These are phyloP conservation scores for Hemicordylus capensis DNA, from an alignment of 2,113 vertebrate species.

Conservation along the genomic window DNA sequence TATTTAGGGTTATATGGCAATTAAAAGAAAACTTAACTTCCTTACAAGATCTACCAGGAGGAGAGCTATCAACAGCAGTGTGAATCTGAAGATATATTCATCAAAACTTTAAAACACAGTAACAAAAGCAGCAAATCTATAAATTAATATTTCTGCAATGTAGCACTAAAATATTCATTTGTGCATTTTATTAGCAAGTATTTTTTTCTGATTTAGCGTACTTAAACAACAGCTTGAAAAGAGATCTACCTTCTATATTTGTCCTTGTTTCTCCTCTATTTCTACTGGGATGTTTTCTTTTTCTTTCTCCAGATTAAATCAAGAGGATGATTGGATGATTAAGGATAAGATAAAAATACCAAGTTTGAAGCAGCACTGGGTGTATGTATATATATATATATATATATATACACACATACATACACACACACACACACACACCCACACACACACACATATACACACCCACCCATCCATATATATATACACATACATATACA, in stretches of 20 bases:
- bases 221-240: slow-evolving; percentile 64
- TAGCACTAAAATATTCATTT: slow-evolving; percentile 67
- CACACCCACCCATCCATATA: too few relatives aligned
- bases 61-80: slow-evolving; percentile 75
- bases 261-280: slow-evolving; percentile 24
- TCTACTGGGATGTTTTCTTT: slow-evolving; percentile 43
- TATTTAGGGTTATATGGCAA: slow-evolving; percentile 52
- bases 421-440: too few relatives aligned
- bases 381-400: slow-evolving; percentile 1
- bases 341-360: slow-evolving; percentile 47
- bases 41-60: slow-evolving; percentile 62
- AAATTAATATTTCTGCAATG: slow-evolving; percentile 68
- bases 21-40: slow-evolving; percentile 75
- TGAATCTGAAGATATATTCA: slow-evolving; percentile 72
- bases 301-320: slow-evolving; percentile 49
- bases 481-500: not conserved
- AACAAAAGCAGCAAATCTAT: slow-evolving; percentile 67
- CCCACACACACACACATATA: too few relatives aligned
- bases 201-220: slow-evolving; percentile 63
- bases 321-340: slow-evolving; percentile 60
- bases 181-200: slow-evolving; percentile 71
- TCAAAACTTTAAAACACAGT: slow-evolving; percentile 71
- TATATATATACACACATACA: too few relatives aligned
- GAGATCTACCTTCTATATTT: slow-evolving; percentile 51
- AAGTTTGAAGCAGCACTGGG: slow-evolving; percentile 61